Evolutionary conservation across 2,113 vertebrate genomes (phyloP).

Genomic region (Craseonycteris thonglongyai): DNA sequence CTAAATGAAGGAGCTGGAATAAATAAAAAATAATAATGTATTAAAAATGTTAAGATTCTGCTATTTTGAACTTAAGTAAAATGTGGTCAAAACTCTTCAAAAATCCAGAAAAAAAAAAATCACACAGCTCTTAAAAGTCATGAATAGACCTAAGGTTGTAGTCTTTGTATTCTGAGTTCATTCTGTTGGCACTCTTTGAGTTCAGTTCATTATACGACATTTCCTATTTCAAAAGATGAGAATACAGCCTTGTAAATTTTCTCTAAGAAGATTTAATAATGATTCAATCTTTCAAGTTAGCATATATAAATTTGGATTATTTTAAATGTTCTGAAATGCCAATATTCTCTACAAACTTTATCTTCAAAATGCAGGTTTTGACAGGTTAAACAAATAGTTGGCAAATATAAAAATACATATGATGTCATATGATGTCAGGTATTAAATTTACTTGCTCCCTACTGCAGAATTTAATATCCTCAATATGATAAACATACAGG

Average conservation of each 20-base stretch:
- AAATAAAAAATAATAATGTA: neutral
- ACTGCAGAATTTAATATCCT: neutral
- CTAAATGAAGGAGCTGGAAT: neutral
- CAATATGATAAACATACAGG: neutral
- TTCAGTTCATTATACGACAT: neutral
- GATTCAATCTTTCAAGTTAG: neutral
- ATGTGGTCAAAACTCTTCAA: neutral
- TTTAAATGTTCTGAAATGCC: neutral
- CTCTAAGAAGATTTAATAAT: neutral
- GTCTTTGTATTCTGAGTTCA: neutral
- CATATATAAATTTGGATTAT: neutral
- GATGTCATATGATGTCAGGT: neutral
- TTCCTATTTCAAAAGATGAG: neutral
- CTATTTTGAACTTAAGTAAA: conserved; percentile 2
- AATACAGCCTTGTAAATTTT: neutral
- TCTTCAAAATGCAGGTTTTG: neutral
- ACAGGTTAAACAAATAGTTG: neutral
- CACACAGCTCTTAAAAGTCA: neutral
- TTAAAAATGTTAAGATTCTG: neutral
- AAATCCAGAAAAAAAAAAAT: neutral
- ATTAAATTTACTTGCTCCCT: conserved; percentile 18
- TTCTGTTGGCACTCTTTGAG: neutral
- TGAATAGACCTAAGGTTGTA: neutral
- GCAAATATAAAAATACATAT: neutral
- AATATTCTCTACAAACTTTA: conserved; percentile 5